Conservation (phyloP, 2,888 invertebrate genomes). For the Thymelicus acteon region DNA sequence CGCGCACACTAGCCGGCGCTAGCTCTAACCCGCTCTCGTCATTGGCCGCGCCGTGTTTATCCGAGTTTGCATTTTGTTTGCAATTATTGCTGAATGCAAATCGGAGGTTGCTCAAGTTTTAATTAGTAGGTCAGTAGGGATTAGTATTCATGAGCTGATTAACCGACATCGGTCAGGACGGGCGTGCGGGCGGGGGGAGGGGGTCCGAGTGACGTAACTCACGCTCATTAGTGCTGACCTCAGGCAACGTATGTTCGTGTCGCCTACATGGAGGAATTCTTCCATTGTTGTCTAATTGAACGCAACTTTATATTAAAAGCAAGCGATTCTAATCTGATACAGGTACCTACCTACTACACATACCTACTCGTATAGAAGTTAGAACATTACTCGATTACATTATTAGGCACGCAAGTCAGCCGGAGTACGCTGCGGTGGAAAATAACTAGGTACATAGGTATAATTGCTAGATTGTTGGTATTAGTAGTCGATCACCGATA, state of each 20-base stretch:
- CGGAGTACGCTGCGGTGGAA: too few relatives aligned
- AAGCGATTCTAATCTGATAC: too few relatives aligned
- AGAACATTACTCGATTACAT: too few relatives aligned
- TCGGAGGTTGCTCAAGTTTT: slow-evolving; percentile 28
- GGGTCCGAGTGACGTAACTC: not conserved
- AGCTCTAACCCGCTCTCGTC: slow-evolving; percentile 22
- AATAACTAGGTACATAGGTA: too few relatives aligned
- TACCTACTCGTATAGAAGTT: too few relatives aligned
- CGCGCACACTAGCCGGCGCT: slow-evolving; percentile 47
- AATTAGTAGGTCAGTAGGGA: slow-evolving; percentile 31
- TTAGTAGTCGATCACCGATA: too few relatives aligned
- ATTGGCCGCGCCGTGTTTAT: slow-evolving; percentile 26
- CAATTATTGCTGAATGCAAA: slow-evolving; percentile 39
- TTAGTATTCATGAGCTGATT: slow-evolving; percentile 31
- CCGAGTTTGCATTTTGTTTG: slow-evolving; percentile 35
- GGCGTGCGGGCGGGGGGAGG: slow-evolving; percentile 3
- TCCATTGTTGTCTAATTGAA: too few relatives aligned
- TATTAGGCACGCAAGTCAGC: too few relatives aligned
- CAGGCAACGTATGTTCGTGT: not conserved
- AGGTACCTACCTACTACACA: too few relatives aligned
- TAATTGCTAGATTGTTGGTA: too few relatives aligned
- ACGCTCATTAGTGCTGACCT: slow-evolving; percentile 13
- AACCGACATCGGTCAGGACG: not conserved
- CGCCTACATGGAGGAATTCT: too few relatives aligned
- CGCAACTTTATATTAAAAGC: too few relatives aligned